A percentile compares a stretch with the other conserved stretches of the same genome.
Conservation (phyloP, 2,797 vertebrate species). For the Hippopotamyrus pictus region DNA sequence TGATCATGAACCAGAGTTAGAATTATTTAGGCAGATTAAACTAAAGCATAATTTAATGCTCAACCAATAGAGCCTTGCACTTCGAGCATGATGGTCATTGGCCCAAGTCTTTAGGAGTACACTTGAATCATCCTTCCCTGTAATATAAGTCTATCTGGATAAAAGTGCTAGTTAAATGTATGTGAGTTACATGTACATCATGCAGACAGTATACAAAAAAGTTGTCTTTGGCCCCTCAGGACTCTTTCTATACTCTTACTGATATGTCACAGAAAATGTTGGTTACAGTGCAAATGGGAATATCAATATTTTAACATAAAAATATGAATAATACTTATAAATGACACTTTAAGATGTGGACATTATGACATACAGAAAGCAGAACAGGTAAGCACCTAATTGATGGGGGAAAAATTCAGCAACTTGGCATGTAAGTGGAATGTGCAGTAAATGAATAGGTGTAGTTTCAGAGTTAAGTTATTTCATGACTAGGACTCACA, state of each 20-base stretch:
- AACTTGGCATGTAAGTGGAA: not conserved
- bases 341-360: not conserved
- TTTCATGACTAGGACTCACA: not conserved
- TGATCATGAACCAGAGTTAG: not conserved
- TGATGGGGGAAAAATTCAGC: not conserved
- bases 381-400: not conserved
- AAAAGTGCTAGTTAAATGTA: not conserved
- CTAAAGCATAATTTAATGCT: not conserved
- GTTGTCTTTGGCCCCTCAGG: not conserved
- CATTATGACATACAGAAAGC: not conserved
- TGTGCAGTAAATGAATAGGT: not conserved
- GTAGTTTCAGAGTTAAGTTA: not conserved
- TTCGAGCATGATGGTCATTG: not conserved
- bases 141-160: not conserved
- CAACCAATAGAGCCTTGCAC: not conserved
- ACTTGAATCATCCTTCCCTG: not conserved
- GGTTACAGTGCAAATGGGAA: not conserved
- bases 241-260: not conserved
- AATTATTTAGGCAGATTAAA: not conserved
- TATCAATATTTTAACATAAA: not conserved
- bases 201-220: not conserved
- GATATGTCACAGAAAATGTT: not conserved
- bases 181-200: not conserved
- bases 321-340: not conserved
- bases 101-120: not conserved